phyloP scores from a whole-genome alignment of 30 jellyfish, hydroid and myxozoan genomes.

The Cassiopea xamachana region DNA sequence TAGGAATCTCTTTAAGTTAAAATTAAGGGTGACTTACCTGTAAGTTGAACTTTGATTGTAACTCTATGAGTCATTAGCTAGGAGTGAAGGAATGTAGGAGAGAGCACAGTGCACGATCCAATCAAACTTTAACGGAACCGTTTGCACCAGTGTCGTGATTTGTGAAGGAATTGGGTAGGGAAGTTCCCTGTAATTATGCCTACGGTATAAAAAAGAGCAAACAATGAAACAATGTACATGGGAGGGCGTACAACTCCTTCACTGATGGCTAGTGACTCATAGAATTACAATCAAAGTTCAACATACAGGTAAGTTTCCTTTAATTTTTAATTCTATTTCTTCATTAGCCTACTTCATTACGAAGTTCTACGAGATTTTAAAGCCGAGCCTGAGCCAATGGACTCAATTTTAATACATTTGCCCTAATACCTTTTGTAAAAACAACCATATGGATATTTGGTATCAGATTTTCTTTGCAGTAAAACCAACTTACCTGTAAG shows the following conservation, averaged over 20 bases:
- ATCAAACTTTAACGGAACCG: constrained; percentile 4
- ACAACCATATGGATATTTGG: too few species aligned
- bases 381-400: too few species aligned
- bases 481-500: too few species aligned
- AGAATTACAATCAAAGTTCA: too few species aligned
- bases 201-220: not conserved
- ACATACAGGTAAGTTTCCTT: too few species aligned
- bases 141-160: not conserved
- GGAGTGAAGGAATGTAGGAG: constrained; percentile 8
- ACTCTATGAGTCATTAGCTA: constrained; percentile 5
- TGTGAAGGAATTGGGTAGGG: not conserved
- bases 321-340: too few species aligned
- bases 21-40: constrained; percentile 3
- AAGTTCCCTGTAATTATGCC: not conserved
- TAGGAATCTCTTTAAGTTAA: not conserved
- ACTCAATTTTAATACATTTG: too few species aligned
- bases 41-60: constrained; percentile 2
- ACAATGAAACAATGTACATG: not conserved
- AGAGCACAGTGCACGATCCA: constrained; percentile 32
- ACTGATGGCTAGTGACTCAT: too few species aligned
- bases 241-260: not conserved
- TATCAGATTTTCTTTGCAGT: too few species aligned
- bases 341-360: too few species aligned
- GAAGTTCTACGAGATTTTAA: too few species aligned
- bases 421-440: too few species aligned